A percentile compares a stretch with the other conserved stretches of the same genome.
phyloP scores from a whole-genome alignment of 2,797 vertebrate species.

The Macropus fuliginosus region DNA sequence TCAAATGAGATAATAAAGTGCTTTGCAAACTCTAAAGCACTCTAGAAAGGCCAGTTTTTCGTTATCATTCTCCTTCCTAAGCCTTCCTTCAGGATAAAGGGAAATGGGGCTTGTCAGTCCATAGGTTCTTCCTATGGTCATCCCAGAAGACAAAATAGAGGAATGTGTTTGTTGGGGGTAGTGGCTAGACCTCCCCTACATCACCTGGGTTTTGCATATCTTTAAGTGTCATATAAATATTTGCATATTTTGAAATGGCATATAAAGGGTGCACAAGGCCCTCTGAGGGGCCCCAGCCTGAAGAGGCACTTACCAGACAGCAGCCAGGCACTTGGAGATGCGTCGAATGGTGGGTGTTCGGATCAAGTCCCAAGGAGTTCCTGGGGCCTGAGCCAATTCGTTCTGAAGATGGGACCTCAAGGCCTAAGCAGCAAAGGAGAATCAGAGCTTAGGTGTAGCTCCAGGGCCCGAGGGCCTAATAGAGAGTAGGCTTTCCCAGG shows the following conservation, averaged over 20 bases:
- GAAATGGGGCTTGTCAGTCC: not conserved
- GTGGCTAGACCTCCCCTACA: not conserved
- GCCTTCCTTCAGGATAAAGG: not conserved
- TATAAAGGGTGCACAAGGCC: not conserved
- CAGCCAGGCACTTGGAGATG: constrained; percentile 87
- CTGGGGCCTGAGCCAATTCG: constrained; percentile 85
- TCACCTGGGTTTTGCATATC: not conserved
- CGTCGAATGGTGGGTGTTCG: constrained; percentile 88
- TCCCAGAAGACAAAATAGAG: not conserved
- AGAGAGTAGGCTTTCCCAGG: not conserved
- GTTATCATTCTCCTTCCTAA: not conserved
- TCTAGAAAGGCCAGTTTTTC: not conserved
- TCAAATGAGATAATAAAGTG: not conserved
- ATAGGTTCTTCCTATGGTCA: not conserved
- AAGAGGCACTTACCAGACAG: constrained; percentile 86
- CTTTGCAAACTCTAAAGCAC: not conserved
- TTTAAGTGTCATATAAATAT: too few species aligned
- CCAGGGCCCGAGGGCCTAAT: not conserved
- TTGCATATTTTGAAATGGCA: not conserved
- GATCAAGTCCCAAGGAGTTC: constrained; percentile 88
- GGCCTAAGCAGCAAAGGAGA: constrained; percentile 71
- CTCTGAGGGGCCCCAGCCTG: not conserved
- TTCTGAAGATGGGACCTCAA: constrained; percentile 90
- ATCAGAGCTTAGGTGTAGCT: not conserved
- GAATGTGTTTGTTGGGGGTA: not conserved